Evolutionary conservation across 1,140 invertebrate genomes (phyloP).

Genomic region (Pantala flavescens): DNA sequence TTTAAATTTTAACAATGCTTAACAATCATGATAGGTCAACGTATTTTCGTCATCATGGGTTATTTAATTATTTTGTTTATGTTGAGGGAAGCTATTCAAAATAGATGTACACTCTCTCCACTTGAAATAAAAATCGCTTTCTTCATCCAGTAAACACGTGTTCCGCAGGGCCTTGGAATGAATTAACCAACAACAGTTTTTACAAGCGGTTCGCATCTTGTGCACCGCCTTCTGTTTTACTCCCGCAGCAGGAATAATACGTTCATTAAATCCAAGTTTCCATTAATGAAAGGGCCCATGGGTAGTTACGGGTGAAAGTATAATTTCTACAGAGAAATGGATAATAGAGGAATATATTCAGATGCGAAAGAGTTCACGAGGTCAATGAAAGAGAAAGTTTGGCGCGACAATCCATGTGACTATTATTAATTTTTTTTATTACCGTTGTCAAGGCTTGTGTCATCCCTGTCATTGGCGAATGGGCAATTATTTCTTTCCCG

Average conservation of each 20-base stretch:
- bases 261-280: not conserved
- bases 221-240: not conserved
- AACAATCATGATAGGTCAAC: too few relatives aligned
- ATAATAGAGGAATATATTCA: not conserved
- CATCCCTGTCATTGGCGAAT: not conserved
- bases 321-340: not conserved
- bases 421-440: not conserved
- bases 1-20: too few relatives aligned
- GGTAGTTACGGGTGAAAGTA: not conserved
- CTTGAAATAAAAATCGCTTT: too few relatives aligned
- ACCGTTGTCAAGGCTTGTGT: not conserved
- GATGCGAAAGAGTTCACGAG: not conserved
- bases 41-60: too few relatives aligned
- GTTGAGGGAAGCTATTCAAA: too few relatives aligned
- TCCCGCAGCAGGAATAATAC: not conserved
- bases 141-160: too few relatives aligned
- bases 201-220: too few relatives aligned
- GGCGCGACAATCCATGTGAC: not conserved
- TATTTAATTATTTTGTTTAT: too few relatives aligned
- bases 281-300: not conserved
- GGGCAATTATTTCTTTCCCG: not conserved
- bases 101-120: too few relatives aligned
- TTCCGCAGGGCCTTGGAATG: too few relatives aligned
- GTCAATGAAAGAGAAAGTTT: not conserved
- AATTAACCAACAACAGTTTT: too few relatives aligned